These are phyloP conservation scores for Gymnocheta viridis DNA, from an alignment of 2,888 invertebrate genomes.

Conservation along the genomic window DNA sequence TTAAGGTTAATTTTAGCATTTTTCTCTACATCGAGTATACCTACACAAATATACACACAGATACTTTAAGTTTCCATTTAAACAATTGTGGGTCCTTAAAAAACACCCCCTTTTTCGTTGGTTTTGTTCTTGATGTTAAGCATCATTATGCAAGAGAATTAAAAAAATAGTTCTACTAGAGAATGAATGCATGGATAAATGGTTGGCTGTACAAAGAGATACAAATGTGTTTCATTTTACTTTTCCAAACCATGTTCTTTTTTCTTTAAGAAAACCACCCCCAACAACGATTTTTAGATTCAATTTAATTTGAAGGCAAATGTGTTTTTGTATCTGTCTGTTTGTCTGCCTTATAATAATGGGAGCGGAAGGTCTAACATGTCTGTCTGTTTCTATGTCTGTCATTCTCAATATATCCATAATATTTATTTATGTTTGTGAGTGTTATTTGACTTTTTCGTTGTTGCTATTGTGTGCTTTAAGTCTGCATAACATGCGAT, in stretches of 20 bases:
- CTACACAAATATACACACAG: not conserved
- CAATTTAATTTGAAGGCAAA: constrained; percentile 59
- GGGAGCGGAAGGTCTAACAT: constrained; percentile 15
- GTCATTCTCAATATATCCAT: constrained; percentile 7
- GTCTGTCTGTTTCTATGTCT: not conserved
- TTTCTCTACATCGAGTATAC: constrained; percentile 57
- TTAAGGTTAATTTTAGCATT: constrained; percentile 78
- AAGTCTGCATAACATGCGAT: constrained; percentile 65
- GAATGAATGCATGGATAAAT: not conserved
- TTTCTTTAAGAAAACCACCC: constrained; percentile 63
- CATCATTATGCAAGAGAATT: constrained; percentile 46
- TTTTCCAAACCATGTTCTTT: constrained; percentile 48
- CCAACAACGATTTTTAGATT: constrained; percentile 58
- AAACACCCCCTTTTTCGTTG: constrained; percentile 44
- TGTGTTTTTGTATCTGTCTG: not conserved
- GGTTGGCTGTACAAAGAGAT: not conserved
- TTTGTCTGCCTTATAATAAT: constrained; percentile 16
- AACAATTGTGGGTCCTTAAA: constrained; percentile 41
- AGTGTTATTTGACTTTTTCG: constrained; percentile 3
- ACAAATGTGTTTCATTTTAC: constrained; percentile 43
- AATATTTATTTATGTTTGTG: constrained; percentile 20
- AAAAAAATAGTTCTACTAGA: not conserved
- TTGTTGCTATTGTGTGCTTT: constrained; percentile 39
- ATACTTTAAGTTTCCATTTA: not conserved
- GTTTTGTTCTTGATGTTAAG: constrained; percentile 27